These are phyloP conservation scores for Pollenia angustigena DNA, from an alignment of 2,888 invertebrate genomes.

Conservation along the genomic window DNA sequence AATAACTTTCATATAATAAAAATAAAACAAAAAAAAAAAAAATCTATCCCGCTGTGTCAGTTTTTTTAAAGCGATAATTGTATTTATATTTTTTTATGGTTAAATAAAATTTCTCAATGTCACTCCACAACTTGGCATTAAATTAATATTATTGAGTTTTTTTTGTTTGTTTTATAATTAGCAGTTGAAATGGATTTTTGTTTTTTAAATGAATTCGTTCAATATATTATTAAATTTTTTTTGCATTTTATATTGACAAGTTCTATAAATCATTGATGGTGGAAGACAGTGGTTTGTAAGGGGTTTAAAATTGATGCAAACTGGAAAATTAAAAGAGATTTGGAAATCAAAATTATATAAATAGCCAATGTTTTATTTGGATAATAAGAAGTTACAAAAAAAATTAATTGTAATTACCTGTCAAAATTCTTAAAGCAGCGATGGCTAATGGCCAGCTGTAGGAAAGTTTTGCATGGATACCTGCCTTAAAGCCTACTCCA, in stretches of 20 bases:
- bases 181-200: conserved; percentile 38
- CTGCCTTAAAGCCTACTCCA: no score
- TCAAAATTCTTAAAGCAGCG: no score
- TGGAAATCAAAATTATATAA: no score
- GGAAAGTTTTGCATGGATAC: no score
- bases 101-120: conserved; percentile 69
- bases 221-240: conserved; percentile 40
- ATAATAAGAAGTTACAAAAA: no score
- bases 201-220: conserved; percentile 45
- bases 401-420: no score
- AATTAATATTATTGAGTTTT: conserved; percentile 60
- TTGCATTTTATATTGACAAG: conserved; percentile 53
- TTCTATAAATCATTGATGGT: conserved; percentile 42
- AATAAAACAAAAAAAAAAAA: neutral
- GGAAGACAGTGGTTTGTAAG: conserved; percentile 34
- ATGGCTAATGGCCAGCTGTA: no score
- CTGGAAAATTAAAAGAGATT: no score
- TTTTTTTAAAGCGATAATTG: conserved; percentile 29
- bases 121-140: conserved; percentile 58
- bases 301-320: neutral
- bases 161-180: conserved; percentile 50
- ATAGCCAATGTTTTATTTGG: no score
- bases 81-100: conserved; percentile 30
- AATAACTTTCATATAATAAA: conserved; percentile 38
- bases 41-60: conserved; percentile 48